These are phyloP conservation scores for Tragulus kanchil DNA, from an alignment of 2,113 vertebrate species.

Conservation along the genomic window DNA sequence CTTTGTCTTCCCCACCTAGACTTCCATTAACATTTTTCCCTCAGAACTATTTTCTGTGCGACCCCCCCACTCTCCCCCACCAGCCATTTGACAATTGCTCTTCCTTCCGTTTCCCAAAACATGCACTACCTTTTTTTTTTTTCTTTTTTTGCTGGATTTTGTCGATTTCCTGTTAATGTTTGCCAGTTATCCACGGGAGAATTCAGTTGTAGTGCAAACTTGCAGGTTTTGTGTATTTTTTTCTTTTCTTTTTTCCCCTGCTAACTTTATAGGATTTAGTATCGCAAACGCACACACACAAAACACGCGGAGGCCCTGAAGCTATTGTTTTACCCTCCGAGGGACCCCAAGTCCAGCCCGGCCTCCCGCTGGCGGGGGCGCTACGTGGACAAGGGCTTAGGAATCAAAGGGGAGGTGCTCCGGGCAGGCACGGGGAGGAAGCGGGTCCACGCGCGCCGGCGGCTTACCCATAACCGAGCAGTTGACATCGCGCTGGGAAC, in stretches of 20 bases:
- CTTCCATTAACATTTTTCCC: neutral
- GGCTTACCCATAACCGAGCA: conserved; percentile 92
- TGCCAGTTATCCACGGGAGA: neutral
- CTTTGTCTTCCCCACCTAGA: neutral
- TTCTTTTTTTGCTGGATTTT: neutral
- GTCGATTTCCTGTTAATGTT: neutral
- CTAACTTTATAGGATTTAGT: neutral
- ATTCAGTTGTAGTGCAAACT: neutral
- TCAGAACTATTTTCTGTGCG: neutral
- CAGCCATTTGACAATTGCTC: neutral
- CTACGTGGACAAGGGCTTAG: too few relatives aligned
- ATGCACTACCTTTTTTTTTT: neutral
- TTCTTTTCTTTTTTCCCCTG: neutral
- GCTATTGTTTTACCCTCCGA: neutral
- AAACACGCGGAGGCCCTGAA: fast-evolving
- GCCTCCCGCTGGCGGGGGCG: fast-evolving
- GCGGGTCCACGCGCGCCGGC: neutral
- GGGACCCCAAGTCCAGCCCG: neutral
- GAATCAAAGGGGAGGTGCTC: too few relatives aligned
- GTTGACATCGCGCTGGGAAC: conserved; percentile 86
- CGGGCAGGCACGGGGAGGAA: neutral
- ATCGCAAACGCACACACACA: neutral
- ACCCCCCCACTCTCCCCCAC: neutral
- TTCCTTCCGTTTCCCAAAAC: conserved; percentile 7
- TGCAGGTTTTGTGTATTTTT: neutral